Evolutionary conservation across 2,888 invertebrate species (phyloP), one percentile per base, ranked within the genome.

Genomic region (Pseudoips prasinana): DNA sequence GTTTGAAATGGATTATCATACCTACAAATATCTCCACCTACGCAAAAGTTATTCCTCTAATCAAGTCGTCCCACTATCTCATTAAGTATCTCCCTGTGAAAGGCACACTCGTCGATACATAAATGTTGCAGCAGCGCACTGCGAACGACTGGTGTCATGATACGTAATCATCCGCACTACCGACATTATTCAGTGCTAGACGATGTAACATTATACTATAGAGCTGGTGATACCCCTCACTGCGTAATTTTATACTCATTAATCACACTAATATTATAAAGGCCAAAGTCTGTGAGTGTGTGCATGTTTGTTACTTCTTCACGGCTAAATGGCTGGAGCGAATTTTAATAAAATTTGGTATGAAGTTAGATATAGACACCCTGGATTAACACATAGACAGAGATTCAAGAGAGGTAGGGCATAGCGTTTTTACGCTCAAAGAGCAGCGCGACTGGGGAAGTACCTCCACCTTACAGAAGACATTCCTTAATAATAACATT

Each of bases 141-240:
- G 56, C 54, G 61, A 73, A 71, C 74, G 66, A 65, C 47, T 62
- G 55, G 43, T 43, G 60, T 48, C 69, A 61, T 76, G 76, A 78
- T 75, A 67, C 65, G 73, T 77, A 66, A 79, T 81, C 75, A 78
- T 66, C 61, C 64, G 70, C 64, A 62, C 64, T 56, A 58, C 55
- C 50, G 63, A 66, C 64, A 75, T 79, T 77, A 80, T 78, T 72
- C 69, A 75, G 67, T 50, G 58, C 59, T 58, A 53, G 57, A 46
- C 32, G 52, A 47, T 10, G 54, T 48, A 49, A 34, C 37, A 29
- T 49, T 36, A 25, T 60, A 14, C 42, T n/a, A 24, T 30, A 25
- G 68, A 73, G 76, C 8, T 62, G 74, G 7, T 68, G 51, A 39
- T 41, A 73, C 71, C 58, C 4, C 20, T 20, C 20, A 20, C 7